Evolutionary conservation across 2,113 vertebrate species (phyloP), one percentile per base, ranked within the genome.

Genomic region (Oriolus oriolus): DNA sequence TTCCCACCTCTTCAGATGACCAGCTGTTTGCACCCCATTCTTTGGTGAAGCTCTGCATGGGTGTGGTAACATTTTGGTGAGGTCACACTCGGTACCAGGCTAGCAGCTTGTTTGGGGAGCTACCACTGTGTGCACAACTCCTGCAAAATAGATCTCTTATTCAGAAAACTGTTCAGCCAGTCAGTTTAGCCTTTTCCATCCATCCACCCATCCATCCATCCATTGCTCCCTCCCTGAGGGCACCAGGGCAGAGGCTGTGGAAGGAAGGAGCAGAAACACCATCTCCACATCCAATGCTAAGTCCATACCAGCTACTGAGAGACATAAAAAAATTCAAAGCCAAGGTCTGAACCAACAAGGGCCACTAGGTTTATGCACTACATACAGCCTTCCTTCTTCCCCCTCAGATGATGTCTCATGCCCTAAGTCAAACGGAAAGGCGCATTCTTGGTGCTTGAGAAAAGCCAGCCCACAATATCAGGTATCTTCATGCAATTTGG

Each of bases 201-300:
- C 61, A 15, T 80, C 50, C 61, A 24, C 60, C 54, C 49, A 9
- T 57, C 71, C 53, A 13, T 45, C 71, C 56, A 37, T 27, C 17
- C 20, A 13, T 39, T 6, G 3, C 18, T 54, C 47, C 45, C 20
- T 57, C 39, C 27, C 10, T 27, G 14, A 31, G 50, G 33, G 22
- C 66, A 80, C 9, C 26, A 26, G 30, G 30, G 30, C 28, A 57
- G 35, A 57, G 28, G 24, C 56, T 61, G 14, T 33, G 60, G 60
- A 53, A 70, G 52, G 39, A 73, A 65, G 60, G 27, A 84, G 14
- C 45, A 60, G 44, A 7, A 54, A 9, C 37, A 61, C 14, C 37
- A 23, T 3, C 39, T 16, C 42, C 44, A 22, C 9, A 7, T 17
- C 22, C 17, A 30, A 2, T 2, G 6, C 42, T 71, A 7, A 0